phyloP scores from a whole-genome alignment of 1,140 invertebrate species.

The Bombyx mandarina region DNA sequence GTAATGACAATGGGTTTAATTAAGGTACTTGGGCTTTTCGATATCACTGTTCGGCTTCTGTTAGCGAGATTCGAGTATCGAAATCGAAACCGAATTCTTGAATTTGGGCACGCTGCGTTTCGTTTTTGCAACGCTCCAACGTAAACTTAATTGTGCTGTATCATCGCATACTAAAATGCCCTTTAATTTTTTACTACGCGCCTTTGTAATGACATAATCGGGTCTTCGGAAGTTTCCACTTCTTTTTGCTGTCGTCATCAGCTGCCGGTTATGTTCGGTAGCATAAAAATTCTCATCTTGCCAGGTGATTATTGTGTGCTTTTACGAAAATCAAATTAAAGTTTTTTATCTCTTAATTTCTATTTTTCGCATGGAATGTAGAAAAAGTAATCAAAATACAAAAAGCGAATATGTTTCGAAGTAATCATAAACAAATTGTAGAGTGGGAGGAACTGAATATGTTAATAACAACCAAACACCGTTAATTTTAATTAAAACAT shows the following conservation, averaged over 20 bases:
- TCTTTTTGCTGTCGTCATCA: slow-evolving; percentile 17
- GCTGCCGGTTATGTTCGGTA: background rate
- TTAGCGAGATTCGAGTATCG: background rate
- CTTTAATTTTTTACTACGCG: slow-evolving; percentile 35
- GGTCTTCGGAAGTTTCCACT: slow-evolving; percentile 16
- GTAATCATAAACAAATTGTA: background rate
- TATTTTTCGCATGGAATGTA: background rate
- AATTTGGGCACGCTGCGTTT: slow-evolving; percentile 6
- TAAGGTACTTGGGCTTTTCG: too few relatives aligned
- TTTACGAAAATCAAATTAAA: too few relatives aligned
- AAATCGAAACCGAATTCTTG: background rate
- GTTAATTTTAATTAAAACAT: slow-evolving; percentile 13
- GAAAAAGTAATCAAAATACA: background rate
- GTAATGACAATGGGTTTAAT: too few relatives aligned
- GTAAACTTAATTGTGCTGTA: slow-evolving; percentile 50
- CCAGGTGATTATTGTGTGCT: too few relatives aligned
- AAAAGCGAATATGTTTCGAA: background rate
- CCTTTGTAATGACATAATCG: slow-evolving; percentile 55
- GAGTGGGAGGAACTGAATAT: too few relatives aligned
- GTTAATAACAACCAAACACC: too few relatives aligned
- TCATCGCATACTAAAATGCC: slow-evolving; percentile 58
- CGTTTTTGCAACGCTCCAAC: slow-evolving; percentile 5
- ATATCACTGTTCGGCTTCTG: too few relatives aligned
- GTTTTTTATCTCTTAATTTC: too few relatives aligned
- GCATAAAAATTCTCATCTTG: too few relatives aligned